phyloP scores from a whole-genome alignment of 1,140 invertebrate genomes.

The Eubasilissa regina region DNA sequence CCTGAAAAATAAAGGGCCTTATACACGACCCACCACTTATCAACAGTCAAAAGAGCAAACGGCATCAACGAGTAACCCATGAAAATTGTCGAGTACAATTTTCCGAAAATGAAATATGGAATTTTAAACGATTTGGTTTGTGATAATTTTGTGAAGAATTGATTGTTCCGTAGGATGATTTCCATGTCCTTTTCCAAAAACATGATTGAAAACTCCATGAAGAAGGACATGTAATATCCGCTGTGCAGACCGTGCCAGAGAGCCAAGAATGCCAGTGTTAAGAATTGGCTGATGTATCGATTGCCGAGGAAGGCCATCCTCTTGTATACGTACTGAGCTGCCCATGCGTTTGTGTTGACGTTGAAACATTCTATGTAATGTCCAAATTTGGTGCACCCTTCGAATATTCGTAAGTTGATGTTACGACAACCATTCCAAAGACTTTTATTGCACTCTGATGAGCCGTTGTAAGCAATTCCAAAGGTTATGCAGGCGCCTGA shows the following conservation, averaged over 20 bases:
- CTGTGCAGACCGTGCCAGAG: constrained; percentile 94
- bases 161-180: constrained; percentile 71
- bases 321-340: constrained; percentile 93
- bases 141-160: constrained; percentile 69
- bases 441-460: constrained; percentile 70
- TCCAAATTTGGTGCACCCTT: constrained; percentile 85
- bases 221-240: constrained; percentile 94
- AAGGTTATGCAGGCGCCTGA: constrained; percentile 74
- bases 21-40: constrained; percentile 77
- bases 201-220: constrained; percentile 92
- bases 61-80: constrained; percentile 90
- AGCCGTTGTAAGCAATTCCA: constrained; percentile 89
- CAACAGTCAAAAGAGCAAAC: constrained; percentile 83
- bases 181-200: constrained; percentile 86
- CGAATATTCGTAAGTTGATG: constrained; percentile 83
- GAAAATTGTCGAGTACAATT: constrained; percentile 84
- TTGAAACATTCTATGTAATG: constrained; percentile 93
- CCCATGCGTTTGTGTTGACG: constrained; percentile 94
- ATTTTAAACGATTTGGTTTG: constrained; percentile 63
- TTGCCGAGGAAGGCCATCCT: constrained; percentile 92
- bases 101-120: constrained; percentile 75
- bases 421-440: constrained; percentile 92
- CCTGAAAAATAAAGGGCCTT: constrained; percentile 77
- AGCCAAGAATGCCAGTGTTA: constrained; percentile 88
- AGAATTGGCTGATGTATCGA: constrained; percentile 84